A percentile compares a stretch with the other conserved stretches of the same genome.
These are phyloP conservation scores for Radopholus similis DNA, from an alignment of 1,140 invertebrate species.

Conservation along the genomic window DNA sequence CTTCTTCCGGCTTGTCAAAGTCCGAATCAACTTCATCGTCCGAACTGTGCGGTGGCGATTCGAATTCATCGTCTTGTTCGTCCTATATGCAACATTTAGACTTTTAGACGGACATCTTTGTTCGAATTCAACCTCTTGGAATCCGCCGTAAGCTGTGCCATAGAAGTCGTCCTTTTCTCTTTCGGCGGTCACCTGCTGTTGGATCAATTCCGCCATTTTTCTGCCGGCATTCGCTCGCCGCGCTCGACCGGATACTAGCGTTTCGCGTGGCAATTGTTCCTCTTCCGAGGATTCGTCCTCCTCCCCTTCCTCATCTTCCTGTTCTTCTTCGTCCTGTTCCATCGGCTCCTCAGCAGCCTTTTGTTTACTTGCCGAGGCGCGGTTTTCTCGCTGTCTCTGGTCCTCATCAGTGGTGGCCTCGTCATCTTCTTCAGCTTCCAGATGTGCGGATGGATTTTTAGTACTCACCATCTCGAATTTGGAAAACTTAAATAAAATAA, in stretches of 20 bases:
- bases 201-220: conserved; percentile 39
- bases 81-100: conserved; percentile 28
- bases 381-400: conserved; percentile 1
- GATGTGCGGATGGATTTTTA: too few relatives aligned
- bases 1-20: conserved; percentile 46
- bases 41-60: conserved; percentile 28
- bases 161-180: conserved; percentile 43
- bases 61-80: conserved; percentile 43
- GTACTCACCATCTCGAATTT: too few relatives aligned
- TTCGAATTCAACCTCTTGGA: conserved; percentile 34
- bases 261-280: conserved; percentile 14
- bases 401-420: conserved; percentile 15
- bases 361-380: not conserved
- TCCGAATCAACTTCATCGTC: conserved; percentile 43
- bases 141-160: conserved; percentile 44
- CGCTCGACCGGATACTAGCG: conserved; percentile 32
- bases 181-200: conserved; percentile 11
- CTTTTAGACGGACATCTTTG: conserved; percentile 18
- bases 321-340: not conserved
- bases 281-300: conserved; percentile 9
- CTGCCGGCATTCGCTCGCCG: conserved; percentile 41
- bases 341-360: not conserved
- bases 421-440: conserved; percentile 11
- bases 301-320: conserved; percentile 23
- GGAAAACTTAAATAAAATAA: too few relatives aligned